Evolutionary conservation across 2,113 vertebrate species (phyloP).

Genomic region (Aplodontia rufa): DNA sequence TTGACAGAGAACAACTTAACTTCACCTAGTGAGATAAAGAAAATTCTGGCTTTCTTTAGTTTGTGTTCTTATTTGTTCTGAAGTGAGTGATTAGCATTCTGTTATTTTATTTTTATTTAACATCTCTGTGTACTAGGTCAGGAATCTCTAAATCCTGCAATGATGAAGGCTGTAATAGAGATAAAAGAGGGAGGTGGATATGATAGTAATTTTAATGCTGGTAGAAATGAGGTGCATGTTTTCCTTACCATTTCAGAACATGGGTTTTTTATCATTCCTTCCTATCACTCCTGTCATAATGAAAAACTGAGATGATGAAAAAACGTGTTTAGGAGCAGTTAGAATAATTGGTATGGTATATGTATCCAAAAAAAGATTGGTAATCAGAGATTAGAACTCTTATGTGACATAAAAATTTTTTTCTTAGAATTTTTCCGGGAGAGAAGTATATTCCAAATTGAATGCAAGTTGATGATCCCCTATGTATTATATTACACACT

Average conservation of each 20-base stretch:
- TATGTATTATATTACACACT: background rate
- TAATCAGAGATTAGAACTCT: slow-evolving; percentile 28
- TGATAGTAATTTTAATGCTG: slow-evolving; percentile 4
- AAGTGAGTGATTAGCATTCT: slow-evolving; percentile 44
- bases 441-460: slow-evolving; percentile 20
- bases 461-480: background rate
- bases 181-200: too few relatives aligned
- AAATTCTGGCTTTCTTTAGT: slow-evolving; percentile 37
- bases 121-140: slow-evolving; percentile 33
- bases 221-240: slow-evolving; percentile 4
- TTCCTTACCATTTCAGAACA: slow-evolving; percentile 5
- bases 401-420: background rate
- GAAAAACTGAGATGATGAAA: slow-evolving; percentile 48
- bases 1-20: slow-evolving; percentile 70
- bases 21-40: slow-evolving; percentile 41
- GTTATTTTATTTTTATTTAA: slow-evolving; percentile 17
- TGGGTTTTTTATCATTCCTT: slow-evolving; percentile 24
- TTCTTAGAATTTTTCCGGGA: slow-evolving; percentile 11
- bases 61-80: slow-evolving; percentile 45
- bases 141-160: slow-evolving; percentile 5
- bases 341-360: background rate
- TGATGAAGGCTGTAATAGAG: slow-evolving; percentile 17
- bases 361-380: background rate
- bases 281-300: background rate
- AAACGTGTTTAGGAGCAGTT: slow-evolving; percentile 17